phyloP scores from a whole-genome alignment of 2,113 vertebrate genomes.

The Dipodomys stephensi region DNA sequence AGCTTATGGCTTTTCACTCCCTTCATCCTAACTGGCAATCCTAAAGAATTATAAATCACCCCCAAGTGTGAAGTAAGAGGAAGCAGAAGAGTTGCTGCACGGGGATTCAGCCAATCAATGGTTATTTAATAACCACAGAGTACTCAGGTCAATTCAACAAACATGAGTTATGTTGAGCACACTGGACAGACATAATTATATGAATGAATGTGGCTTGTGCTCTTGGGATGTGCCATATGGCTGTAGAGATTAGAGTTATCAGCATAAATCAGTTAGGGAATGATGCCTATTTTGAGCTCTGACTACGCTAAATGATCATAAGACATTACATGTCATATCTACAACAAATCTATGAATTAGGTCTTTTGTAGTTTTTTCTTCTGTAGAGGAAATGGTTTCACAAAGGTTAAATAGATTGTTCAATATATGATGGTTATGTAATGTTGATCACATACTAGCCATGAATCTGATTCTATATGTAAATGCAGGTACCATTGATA shows the following conservation, averaged over 20 bases:
- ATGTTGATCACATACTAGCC: background rate
- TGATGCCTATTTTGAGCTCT: background rate
- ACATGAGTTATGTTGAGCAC: conserved; percentile 26
- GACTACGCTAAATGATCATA: background rate
- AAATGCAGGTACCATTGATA: background rate
- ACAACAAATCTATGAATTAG: background rate
- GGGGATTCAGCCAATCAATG: conserved; percentile 43
- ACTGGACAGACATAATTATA: conserved; percentile 27
- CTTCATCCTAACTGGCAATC: background rate
- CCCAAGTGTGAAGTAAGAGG: conserved; percentile 39
- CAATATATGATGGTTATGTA: background rate
- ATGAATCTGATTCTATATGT: background rate
- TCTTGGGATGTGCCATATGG: conserved; percentile 31
- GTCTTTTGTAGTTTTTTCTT: background rate
- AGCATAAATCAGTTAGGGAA: conserved; percentile 34
- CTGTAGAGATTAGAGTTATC: conserved; percentile 43
- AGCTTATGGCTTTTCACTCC: background rate
- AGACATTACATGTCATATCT: background rate
- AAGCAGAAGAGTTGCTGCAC: conserved; percentile 17
- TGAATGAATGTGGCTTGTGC: conserved; percentile 39
- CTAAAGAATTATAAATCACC: background rate
- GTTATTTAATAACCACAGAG: conserved; percentile 64
- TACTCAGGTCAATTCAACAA: conserved; percentile 49
- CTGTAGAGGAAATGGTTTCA: background rate
- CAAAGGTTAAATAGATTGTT: background rate